phyloP scores from a whole-genome alignment of 2,888 invertebrate genomes.

The Labia minor region DNA sequence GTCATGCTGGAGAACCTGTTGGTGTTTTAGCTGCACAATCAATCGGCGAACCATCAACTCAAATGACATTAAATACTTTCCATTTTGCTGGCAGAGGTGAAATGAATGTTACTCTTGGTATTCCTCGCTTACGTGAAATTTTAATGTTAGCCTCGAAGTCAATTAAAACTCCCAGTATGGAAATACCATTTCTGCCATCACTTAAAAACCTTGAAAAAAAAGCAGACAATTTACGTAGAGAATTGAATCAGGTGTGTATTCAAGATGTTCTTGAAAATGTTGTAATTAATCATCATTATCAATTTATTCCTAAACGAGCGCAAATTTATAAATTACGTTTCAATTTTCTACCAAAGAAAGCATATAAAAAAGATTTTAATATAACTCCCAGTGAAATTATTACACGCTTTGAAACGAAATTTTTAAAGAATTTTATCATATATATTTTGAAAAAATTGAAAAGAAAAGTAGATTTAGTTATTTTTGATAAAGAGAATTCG shows the following conservation, averaged over 20 bases:
- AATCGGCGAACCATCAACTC: conserved; percentile 97
- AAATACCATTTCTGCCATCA: conserved; percentile 63
- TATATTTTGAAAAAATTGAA: conserved; percentile 50
- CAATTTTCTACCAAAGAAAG: conserved; percentile 58
- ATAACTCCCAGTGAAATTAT: conserved; percentile 60
- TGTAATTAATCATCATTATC: conserved; percentile 48
- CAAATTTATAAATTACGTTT: conserved; percentile 59
- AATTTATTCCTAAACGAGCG: conserved; percentile 41
- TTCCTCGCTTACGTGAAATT: conserved; percentile 91
- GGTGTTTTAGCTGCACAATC: conserved; percentile 87
- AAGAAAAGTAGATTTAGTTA: conserved; percentile 31
- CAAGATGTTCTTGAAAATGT: conserved; percentile 67
- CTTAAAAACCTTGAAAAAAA: conserved; percentile 41
- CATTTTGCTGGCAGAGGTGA: conserved; percentile 99
- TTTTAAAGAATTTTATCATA: conserved; percentile 55
- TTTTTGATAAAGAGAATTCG: neutral
- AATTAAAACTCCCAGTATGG: conserved; percentile 93
- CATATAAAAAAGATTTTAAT: conserved; percentile 60
- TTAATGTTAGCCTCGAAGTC: conserved; percentile 90
- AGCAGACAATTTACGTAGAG: conserved; percentile 58
- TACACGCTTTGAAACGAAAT: conserved; percentile 59
- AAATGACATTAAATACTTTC: conserved; percentile 99
- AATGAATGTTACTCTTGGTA: conserved; percentile 99
- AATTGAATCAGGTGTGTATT: conserved; percentile 66
- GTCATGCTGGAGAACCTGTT: conserved; percentile 90